Conservation (phyloP, 35 echinoderm and acorn worm genomes). For the Ophioderma brevispina region DNA sequence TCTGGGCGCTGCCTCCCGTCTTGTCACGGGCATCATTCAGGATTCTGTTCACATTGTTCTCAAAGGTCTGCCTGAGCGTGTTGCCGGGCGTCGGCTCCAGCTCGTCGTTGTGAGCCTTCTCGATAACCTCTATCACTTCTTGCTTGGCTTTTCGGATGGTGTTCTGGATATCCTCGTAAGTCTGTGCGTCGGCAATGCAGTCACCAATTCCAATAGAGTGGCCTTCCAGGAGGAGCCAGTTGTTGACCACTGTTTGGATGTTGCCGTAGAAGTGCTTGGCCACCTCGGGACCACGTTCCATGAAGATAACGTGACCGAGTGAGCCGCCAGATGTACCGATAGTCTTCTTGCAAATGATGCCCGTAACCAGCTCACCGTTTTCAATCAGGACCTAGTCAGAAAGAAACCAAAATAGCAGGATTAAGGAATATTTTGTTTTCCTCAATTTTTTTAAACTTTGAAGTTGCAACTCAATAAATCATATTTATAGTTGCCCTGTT, state of each 20-base stretch:
- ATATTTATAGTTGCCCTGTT: too few relatives aligned
- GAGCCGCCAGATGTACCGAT: constrained; percentile 91
- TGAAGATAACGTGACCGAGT: constrained; percentile 94
- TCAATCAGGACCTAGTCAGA: constrained; percentile 80
- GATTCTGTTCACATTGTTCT: constrained; percentile 98
- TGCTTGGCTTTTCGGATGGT: constrained; percentile 98
- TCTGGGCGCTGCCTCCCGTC: constrained; percentile 99
- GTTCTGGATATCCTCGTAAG: constrained; percentile 97
- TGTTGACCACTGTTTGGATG: constrained; percentile 93
- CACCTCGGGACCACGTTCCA: constrained; percentile 86
- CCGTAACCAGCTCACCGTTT: constrained; percentile 91
- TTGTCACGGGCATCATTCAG: constrained; percentile 99
- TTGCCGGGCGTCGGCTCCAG: constrained; percentile 96
- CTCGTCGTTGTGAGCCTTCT: constrained; percentile 98
- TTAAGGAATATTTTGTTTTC: too few relatives aligned
- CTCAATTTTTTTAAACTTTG: neutral
- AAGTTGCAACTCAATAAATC: too few relatives aligned
- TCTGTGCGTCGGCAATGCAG: constrained; percentile 95
- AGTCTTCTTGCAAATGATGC: constrained; percentile 98
- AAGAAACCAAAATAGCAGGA: neutral
- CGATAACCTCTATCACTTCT: constrained; percentile 98
- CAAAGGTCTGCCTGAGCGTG: constrained; percentile 98
- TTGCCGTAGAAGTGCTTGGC: constrained; percentile 96
- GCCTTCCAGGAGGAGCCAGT: constrained; percentile 94
- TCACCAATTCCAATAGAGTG: constrained; percentile 98